Conservation (phyloP, 2,888 invertebrate species). For the Abrostola triplasia region DNA sequence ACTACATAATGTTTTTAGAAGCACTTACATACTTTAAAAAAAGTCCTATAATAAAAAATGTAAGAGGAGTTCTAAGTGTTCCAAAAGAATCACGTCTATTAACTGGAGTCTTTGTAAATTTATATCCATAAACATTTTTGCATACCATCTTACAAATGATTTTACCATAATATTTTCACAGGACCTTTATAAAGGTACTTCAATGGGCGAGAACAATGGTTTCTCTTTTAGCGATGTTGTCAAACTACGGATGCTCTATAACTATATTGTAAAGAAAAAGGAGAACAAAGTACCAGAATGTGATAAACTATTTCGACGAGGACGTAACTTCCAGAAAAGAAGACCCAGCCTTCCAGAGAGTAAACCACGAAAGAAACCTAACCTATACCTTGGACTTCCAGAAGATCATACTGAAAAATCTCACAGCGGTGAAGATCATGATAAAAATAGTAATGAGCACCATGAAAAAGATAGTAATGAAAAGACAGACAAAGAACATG, state of each 20-base stretch:
- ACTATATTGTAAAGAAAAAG: slow-evolving; percentile 62
- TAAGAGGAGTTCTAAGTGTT: no score
- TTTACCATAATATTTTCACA: slow-evolving; percentile 7
- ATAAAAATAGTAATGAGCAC: slow-evolving; percentile 8
- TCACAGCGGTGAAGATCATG: neutral
- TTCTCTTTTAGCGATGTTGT: slow-evolving; percentile 65
- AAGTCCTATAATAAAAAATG: no score
- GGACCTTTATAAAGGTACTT: neutral
- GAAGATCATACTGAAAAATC: neutral
- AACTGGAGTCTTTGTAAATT: no score
- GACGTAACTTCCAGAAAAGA: slow-evolving; percentile 52
- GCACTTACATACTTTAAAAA: no score
- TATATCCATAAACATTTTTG: no score
- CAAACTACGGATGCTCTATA: slow-evolving; percentile 76
- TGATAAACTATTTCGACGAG: slow-evolving; percentile 66
- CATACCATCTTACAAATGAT: no score
- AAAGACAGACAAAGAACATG: neutral
- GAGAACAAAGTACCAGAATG: slow-evolving; percentile 60
- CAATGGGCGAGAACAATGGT: slow-evolving; percentile 44
- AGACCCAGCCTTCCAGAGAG: neutral
- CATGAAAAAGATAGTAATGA: neutral
- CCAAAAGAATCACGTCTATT: no score
- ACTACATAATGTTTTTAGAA: no score
- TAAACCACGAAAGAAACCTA: slow-evolving; percentile 61
- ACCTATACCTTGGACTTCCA: slow-evolving; percentile 58